These are phyloP conservation scores for Gadopsis bispinosus DNA, from an alignment of 2,797 vertebrate genomes.

Conservation along the genomic window DNA sequence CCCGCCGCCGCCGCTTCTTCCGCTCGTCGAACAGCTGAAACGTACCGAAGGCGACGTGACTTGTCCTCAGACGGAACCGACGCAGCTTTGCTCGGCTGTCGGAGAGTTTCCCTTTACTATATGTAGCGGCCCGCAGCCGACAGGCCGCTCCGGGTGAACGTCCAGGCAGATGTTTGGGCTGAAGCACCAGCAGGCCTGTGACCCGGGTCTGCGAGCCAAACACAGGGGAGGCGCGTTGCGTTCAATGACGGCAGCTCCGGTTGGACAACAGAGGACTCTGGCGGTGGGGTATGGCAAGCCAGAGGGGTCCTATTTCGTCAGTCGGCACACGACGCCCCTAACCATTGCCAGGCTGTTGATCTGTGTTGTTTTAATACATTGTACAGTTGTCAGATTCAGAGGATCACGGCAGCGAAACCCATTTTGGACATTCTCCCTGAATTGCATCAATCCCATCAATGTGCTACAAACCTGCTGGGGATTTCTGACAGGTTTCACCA, in stretches of 20 bases:
- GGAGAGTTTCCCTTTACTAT: not conserved
- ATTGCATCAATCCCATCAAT: no score
- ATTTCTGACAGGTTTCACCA: no score
- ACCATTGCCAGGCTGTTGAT: no score
- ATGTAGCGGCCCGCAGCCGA: accelerated
- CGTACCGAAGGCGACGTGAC: constrained; percentile 68
- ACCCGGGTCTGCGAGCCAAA: constrained; percentile 59
- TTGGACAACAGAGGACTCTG: constrained; percentile 65
- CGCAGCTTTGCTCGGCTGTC: not conserved
- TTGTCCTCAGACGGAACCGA: constrained; percentile 3
- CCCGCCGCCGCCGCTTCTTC: constrained; percentile 40
- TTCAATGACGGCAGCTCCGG: constrained; percentile 37
- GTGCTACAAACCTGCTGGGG: no score
- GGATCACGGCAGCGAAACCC: no score
- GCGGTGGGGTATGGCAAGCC: constrained; percentile 27
- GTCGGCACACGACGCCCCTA: no score
- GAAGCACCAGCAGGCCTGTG: constrained; percentile 52
- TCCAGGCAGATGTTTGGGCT: not conserved
- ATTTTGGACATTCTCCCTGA: no score
- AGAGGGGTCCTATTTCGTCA: no score
- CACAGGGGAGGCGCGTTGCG: constrained; percentile 71
- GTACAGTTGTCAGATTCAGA: no score
- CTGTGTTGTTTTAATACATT: no score
- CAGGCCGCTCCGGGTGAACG: not conserved
- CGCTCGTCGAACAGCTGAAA: constrained; percentile 50